These are phyloP conservation scores for Manacus vitellinus DNA, from an alignment of 2,113 vertebrate species.

Conservation along the genomic window DNA sequence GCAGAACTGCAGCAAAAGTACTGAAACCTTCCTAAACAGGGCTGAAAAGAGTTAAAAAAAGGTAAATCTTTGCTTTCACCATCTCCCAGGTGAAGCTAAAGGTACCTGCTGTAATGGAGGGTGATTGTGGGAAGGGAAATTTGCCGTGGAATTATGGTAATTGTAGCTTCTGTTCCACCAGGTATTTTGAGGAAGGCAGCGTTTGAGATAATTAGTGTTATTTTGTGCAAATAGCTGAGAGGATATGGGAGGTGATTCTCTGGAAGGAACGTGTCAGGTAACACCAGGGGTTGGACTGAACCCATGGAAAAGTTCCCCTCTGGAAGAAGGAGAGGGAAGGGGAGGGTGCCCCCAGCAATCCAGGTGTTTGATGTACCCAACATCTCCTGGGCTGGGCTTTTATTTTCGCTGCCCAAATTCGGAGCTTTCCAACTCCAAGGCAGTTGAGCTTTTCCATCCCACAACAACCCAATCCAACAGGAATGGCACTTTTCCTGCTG, in stretches of 20 bases:
- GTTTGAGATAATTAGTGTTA: conserved; percentile 30
- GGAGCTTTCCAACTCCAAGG: not conserved
- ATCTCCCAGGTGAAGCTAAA: not conserved
- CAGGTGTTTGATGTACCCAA: not conserved
- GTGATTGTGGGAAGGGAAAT: conserved; percentile 22
- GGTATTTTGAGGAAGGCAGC: not conserved
- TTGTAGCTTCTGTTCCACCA: conserved; percentile 11
- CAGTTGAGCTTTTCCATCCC: not conserved
- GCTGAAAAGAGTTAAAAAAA: not conserved
- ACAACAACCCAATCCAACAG: not conserved
- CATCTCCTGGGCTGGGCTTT: not conserved
- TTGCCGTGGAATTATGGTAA: conserved; percentile 5
- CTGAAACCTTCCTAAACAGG: not conserved
- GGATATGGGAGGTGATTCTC: not conserved
- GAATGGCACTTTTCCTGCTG: not conserved
- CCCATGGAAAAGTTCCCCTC: not conserved
- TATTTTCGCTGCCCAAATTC: not conserved
- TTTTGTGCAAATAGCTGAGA: conserved; percentile 14
- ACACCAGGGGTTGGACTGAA: not conserved
- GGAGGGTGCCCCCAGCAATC: not conserved
- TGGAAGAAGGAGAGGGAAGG: not conserved
- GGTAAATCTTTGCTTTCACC: not conserved
- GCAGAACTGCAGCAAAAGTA: not conserved
- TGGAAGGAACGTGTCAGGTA: fast-evolving
- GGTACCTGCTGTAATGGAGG: not conserved